Evolutionary conservation across 2,888 invertebrate species (phyloP), one percentile per base, ranked within the genome.

Genomic region (Beris morrisii): DNA sequence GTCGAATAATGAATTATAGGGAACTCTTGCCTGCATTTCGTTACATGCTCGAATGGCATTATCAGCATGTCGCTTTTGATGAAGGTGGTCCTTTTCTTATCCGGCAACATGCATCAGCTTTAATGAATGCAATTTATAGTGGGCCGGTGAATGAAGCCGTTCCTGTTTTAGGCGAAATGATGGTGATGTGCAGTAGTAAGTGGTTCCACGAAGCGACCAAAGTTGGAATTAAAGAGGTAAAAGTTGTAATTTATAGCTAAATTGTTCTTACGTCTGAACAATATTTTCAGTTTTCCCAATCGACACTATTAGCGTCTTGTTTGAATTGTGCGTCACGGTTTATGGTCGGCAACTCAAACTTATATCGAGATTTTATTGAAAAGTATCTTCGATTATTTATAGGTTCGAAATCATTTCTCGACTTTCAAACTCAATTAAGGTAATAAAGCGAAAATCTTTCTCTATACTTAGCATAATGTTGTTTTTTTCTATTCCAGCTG

Each of bases 11-110:
- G 50, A 13, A 61, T 69, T 69, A 64, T 68, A 81, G 80, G 67
- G 76, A 77, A 71, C 75, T 80, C 66, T 46, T 78, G 65, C 74
- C 78, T 68, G 78, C 79, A 38, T 73, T 81, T 53, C 76, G 78
- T 50, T 79, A 78, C 69, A 73, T 79, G 73, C 72, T 81, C 52
- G 77, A 80, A 70, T 81, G 80, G 79, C 80, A 80, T 69, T 77
- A 74, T 73, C 75, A 79, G 73, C 75, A 79, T 74, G 74, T 77
- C 57, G 72, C 74, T 67, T 78, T 77, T 67, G 76, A 78, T 64
- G 71, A 75, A 71, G 79, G 78, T 72, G 77, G 77, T 50, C 74
- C 79, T 43, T 75, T 74, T 66, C 71, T 81, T 45, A 74, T 81
- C 59, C 74, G 79, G 13, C 81, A 80, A 69, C 81, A 81, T 76